Evolutionary conservation across 2,113 vertebrate species (phyloP), one percentile per base, ranked within the genome.

Genomic region (Bostrychus sinensis): DNA sequence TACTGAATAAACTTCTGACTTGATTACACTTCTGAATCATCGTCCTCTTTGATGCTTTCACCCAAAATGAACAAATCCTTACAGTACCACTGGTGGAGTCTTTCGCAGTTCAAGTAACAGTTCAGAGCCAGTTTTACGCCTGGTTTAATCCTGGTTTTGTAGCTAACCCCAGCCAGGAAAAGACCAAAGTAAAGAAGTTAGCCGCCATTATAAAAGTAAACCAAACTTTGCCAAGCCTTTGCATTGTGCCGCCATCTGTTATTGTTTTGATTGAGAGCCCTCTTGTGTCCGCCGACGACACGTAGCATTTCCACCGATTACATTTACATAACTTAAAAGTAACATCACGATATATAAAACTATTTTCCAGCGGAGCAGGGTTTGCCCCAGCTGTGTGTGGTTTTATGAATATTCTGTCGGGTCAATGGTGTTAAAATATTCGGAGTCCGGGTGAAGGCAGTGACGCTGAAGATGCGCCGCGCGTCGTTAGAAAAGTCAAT

Each of bases 351-450:
- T 45, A 1, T 42, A 16, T 16, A 45, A 45, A 1, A 0, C 5
- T 45, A 8, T 45, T 45, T 45, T 45, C 10, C 17, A n/a, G n/a
- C n/a, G 4, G 14, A 16, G 2, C 37, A 8, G 14, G 13, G 5
- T 12, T 39, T 39, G 4, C 12, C 1, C 12, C 37, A 16, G 10
- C 13, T 62, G 32, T 22, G 57, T 72, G 62, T 36, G 53, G 56
- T 46, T 26, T 55, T 42, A 61, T 57, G 61, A 70, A 17, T 59
- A 48, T 38, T 63, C n/a, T 73, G 62, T 57, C 20, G 53, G 56
- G 67, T 86, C 70, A 66, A 26, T 17, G 3, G 62, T 70, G 65
- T 67, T 76, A 81, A 78, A 77, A 82, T 80, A 80, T 83, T 73
- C 57, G 70, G 62, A 69, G 56, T 75, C 56, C 60, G 32, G 7